Evolutionary conservation across 2,113 vertebrate species (phyloP).

Genomic region (Ceratotherium simum): DNA sequence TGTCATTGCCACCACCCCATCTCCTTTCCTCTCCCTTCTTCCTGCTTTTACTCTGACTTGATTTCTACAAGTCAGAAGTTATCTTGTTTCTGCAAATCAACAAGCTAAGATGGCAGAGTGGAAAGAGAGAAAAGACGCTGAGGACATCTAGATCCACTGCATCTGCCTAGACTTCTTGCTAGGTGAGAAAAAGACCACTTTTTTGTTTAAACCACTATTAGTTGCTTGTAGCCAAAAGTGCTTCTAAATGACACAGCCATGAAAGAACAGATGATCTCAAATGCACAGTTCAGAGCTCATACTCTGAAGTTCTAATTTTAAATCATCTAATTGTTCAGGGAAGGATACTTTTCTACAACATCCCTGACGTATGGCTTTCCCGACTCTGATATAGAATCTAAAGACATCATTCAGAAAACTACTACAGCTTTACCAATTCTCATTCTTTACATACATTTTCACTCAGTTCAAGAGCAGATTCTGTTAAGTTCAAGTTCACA

Average conservation of each 20-base stretch:
- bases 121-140: background rate
- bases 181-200: background rate
- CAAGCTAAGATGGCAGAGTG: background rate
- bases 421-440: background rate
- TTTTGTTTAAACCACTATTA: conserved; percentile 18
- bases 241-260: background rate
- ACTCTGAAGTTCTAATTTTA: conserved; percentile 31
- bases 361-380: background rate
- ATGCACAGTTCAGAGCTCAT: background rate
- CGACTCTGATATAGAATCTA: background rate
- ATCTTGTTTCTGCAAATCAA: background rate
- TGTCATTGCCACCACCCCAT: background rate
- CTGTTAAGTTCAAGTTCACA: conserved; percentile 22
- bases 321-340: background rate
- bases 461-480: background rate
- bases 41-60: background rate
- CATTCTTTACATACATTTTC: background rate
- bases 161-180: background rate
- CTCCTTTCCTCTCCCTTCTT: background rate
- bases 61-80: background rate
- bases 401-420: background rate
- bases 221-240: background rate
- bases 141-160: background rate
- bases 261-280: background rate
- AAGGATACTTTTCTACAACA: background rate